These are phyloP conservation scores for Drosophila subpulchrella DNA, from an alignment of 1,140 invertebrate species.

Conservation along the genomic window DNA sequence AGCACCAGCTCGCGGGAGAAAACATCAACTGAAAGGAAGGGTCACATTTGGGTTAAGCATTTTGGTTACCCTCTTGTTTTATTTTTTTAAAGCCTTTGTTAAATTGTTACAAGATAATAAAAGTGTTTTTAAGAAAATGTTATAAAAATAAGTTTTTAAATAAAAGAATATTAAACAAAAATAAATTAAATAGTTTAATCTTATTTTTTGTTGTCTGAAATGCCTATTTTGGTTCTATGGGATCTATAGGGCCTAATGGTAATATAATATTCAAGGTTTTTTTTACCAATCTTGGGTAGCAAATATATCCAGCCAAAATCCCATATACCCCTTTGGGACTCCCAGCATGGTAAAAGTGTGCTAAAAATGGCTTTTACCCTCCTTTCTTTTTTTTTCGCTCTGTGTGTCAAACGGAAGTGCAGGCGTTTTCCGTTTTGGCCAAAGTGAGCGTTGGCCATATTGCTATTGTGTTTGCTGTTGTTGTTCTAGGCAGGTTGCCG, in stretches of 20 bases:
- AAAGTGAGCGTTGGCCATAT: constrained; percentile 65
- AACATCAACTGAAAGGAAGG: neutral
- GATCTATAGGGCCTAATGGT: no score
- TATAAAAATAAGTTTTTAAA: neutral
- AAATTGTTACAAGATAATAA: no score
- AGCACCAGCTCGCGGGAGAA: neutral
- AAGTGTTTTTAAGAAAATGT: no score
- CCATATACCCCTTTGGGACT: neutral
- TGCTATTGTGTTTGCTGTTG: constrained; percentile 41
- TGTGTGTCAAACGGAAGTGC: constrained; percentile 70
- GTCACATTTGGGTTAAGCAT: neutral
- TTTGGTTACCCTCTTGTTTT: neutral
- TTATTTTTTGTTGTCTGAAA: no score
- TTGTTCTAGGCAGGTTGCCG: constrained; percentile 57
- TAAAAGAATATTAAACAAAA: neutral
- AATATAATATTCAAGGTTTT: neutral
- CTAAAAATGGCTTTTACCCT: constrained; percentile 33
- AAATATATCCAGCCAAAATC: neutral
- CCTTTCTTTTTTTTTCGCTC: constrained; percentile 17
- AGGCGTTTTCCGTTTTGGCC: constrained; percentile 73
- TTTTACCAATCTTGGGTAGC: neutral
- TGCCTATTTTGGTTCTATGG: neutral
- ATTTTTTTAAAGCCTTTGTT: neutral
- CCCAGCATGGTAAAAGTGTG: constrained; percentile 20
- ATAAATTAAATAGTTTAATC: neutral